These are phyloP conservation scores for Falco naumanni DNA, from an alignment of 2,797 vertebrate genomes.

Conservation along the genomic window DNA sequence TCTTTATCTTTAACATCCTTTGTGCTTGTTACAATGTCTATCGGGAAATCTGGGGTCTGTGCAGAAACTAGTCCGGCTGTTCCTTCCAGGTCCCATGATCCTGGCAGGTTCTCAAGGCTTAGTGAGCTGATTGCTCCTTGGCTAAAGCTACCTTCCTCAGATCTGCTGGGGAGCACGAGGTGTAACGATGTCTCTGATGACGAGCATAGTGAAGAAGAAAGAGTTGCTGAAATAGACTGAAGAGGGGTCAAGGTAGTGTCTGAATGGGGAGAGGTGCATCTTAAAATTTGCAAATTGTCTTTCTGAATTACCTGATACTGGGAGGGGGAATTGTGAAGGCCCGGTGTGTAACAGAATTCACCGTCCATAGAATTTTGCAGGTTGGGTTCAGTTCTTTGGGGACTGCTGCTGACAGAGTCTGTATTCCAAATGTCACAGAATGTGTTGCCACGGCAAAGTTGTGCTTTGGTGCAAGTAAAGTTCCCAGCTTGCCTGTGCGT, in stretches of 20 bases:
- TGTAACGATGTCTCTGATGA: slow-evolving; percentile 80
- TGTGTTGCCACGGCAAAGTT: slow-evolving; percentile 63
- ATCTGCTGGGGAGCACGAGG: slow-evolving; percentile 80
- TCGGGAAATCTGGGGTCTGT: slow-evolving; percentile 68
- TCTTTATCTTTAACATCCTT: slow-evolving; percentile 75
- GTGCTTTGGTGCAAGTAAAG: slow-evolving; percentile 71
- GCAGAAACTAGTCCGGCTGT: slow-evolving; percentile 16
- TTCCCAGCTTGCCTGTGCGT: slow-evolving; percentile 63
- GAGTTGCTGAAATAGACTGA: slow-evolving; percentile 82
- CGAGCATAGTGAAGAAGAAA: slow-evolving; percentile 79
- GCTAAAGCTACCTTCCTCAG: slow-evolving; percentile 77
- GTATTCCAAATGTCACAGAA: slow-evolving; percentile 73
- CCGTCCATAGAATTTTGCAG: slow-evolving; percentile 53
- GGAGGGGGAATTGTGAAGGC: slow-evolving; percentile 72
- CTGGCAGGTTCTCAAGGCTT: slow-evolving; percentile 81
- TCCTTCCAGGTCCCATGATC: slow-evolving; percentile 76
- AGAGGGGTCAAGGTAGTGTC: slow-evolving; percentile 79
- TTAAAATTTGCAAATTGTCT: slow-evolving; percentile 75
- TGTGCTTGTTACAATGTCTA: slow-evolving; percentile 73
- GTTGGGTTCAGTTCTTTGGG: slow-evolving; percentile 70
- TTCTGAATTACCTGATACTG: slow-evolving; percentile 76
- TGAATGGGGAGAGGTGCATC: slow-evolving; percentile 75
- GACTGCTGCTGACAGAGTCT: slow-evolving; percentile 74
- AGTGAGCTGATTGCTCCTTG: slow-evolving; percentile 77
- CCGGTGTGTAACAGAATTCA: slow-evolving; percentile 66